Percentiles rank a stretch among this genome's conserved stretches.
Evolutionary conservation across 2,113 vertebrate species (phyloP).

Genomic region (Forbesichthys agassizii): DNA sequence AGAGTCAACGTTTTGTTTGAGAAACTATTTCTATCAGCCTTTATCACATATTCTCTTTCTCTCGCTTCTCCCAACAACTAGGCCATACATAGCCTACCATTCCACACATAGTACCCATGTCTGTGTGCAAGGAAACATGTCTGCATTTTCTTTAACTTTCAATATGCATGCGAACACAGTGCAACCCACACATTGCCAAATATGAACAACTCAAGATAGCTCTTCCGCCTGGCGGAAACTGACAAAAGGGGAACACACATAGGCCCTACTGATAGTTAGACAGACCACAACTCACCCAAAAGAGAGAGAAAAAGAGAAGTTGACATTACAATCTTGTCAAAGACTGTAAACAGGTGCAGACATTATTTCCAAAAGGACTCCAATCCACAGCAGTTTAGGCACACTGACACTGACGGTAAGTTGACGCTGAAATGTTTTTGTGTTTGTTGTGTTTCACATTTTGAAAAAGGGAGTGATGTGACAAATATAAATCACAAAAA

Average conservation of each 20-base stretch:
- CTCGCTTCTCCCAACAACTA: background rate
- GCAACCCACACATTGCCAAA: constrained; percentile 3
- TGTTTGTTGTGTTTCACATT: background rate
- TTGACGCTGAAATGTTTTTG: constrained; percentile 23
- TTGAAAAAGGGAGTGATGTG: background rate
- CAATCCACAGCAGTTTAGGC: constrained; percentile 33
- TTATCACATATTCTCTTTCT: background rate
- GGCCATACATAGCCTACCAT: background rate
- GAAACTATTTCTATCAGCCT: no score
- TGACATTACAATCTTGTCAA: background rate
- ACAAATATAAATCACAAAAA: background rate
- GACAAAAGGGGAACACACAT: constrained; percentile 73
- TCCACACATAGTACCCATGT: background rate
- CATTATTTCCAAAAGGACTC: constrained; percentile 8
- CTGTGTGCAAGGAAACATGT: background rate
- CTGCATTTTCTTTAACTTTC: no score
- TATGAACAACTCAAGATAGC: constrained; percentile 41
- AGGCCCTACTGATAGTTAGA: constrained; percentile 30
- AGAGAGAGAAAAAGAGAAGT: constrained; percentile 11
- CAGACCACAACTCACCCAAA: constrained; percentile 44
- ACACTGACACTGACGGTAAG: constrained; percentile 55
- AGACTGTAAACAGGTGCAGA: constrained; percentile 18
- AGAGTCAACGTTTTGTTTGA: no score
- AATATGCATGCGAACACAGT: background rate
- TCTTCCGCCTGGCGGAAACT: constrained; percentile 70